A percentile compares a stretch with the other conserved stretches of the same genome.
These are phyloP conservation scores for Saguinus imperator DNA, from an alignment of 2,113 vertebrate species.

Conservation along the genomic window DNA sequence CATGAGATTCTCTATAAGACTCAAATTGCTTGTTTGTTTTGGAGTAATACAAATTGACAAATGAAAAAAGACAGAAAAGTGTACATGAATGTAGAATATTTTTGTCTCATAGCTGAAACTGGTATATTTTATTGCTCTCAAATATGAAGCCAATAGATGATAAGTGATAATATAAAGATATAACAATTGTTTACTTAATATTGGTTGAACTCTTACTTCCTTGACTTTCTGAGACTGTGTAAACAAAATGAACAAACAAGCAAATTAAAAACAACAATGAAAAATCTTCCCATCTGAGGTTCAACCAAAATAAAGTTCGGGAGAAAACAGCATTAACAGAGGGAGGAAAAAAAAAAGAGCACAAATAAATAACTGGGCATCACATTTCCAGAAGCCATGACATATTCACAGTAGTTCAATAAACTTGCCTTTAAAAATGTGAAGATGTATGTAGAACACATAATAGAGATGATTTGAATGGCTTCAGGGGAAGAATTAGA, in stretches of 20 bases:
- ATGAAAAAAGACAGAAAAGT: neutral
- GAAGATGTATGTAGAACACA: neutral
- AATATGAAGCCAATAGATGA: neutral
- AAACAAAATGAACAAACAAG: neutral
- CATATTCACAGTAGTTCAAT: neutral
- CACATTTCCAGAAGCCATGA: neutral
- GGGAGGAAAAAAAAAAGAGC: neutral
- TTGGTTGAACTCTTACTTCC: neutral
- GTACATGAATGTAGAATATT: neutral
- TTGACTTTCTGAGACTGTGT: neutral
- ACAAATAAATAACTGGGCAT: neutral
- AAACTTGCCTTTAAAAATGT: neutral
- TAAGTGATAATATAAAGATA: neutral
- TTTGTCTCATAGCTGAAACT: conserved; percentile 12
- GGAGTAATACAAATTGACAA: conserved; percentile 23
- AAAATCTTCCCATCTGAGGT: neutral
- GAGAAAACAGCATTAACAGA: neutral
- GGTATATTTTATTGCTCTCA: neutral
- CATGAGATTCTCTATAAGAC: neutral
- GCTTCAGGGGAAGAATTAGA: neutral
- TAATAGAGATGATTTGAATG: neutral
- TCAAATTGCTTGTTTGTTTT: conserved; percentile 61
- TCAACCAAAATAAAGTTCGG: neutral
- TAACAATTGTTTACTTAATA: neutral
- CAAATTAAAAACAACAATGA: neutral